Base-by-base conservation (phyloP, 2,888 invertebrate species). In the Rhaphigaster nebulosa region DNA sequence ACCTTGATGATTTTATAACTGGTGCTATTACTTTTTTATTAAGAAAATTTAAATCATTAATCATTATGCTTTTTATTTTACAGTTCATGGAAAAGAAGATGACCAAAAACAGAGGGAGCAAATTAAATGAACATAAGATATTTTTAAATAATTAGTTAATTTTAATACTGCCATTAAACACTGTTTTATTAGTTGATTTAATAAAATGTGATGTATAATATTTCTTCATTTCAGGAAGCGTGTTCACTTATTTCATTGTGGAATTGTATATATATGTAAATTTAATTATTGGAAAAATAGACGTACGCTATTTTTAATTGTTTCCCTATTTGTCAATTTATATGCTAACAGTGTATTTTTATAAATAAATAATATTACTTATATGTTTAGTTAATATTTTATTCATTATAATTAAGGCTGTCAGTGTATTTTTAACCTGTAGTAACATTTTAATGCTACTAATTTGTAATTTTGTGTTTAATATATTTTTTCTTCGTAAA, bases 21-120 rank as follows among this genome's bases (percentile, higher is more conserved):
- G 12, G 29, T n/a, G 10, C 4, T n/a, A 12, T 60, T 4, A n/a
- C 13, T 12, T 60, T n/a, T 60, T 60, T n/a, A n/a, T n/a, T n/a
- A 12, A 2, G 10, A n/a, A 60, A n/a, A 60, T n/a, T 60, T n/a
- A n/a, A n/a, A 65, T 4, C 15, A 13, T 1, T 65, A 18, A 65
- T n/a, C 5, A 18, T 65, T 18, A 29, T 65, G 6, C 1, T 45
- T 84, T 65, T 84, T n/a, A 38, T 80, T 41, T 84, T 84, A 18
- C 84, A 84, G 84, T n/a, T 84, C 84, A 84, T 41, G 84, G 84
- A 45, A 84, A 84, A 84, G 84, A 84, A 84, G 84, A 84, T 50
- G 70, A 76, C 4, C 10, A 8, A 76, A 76, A 76, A 76, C 70
- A 76, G 38, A 76, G 23, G 8, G 70, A 76, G 6, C 84, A 84